Conservation (phyloP, 2,888 invertebrate genomes). For the Eutolmus rufibarbis region DNA sequence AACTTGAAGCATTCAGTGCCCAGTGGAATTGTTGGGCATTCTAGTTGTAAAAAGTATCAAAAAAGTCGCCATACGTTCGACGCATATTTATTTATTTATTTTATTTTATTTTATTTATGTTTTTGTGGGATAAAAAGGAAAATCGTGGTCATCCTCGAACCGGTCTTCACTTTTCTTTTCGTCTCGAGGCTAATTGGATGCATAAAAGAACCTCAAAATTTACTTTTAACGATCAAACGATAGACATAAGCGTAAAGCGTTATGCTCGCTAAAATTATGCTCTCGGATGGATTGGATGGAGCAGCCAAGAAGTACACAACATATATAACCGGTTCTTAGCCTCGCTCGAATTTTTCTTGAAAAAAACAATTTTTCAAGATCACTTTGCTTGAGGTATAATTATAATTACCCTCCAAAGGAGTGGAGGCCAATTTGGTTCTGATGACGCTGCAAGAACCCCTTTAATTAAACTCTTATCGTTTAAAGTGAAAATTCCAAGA, state of each 20-base stretch:
- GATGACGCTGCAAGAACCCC: background rate
- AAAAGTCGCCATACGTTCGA: background rate
- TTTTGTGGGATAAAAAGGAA: background rate
- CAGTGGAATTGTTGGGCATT: background rate
- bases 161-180: slow-evolving; percentile 40
- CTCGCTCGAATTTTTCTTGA: slow-evolving; percentile 18
- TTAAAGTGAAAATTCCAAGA: slow-evolving; percentile 3
- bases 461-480: slow-evolving; percentile 2
- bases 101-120: background rate
- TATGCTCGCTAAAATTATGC: slow-evolving; percentile 14
- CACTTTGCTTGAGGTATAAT: background rate
- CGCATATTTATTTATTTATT: background rate
- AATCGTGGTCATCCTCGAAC: slow-evolving; percentile 16
- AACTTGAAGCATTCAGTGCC: background rate
- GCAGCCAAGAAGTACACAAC: background rate
- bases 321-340: slow-evolving; percentile 12
- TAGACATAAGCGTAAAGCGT: slow-evolving; percentile 25
- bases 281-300: background rate
- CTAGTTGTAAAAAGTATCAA: background rate
- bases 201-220: slow-evolving; percentile 9
- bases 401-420: slow-evolving; percentile 1
- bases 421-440: slow-evolving; percentile 1
- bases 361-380: slow-evolving; percentile 20
- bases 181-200: slow-evolving; percentile 38
- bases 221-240: slow-evolving; percentile 22